Conservation (phyloP, 1,140 invertebrate genomes). For the Tetramorium alpestre region DNA sequence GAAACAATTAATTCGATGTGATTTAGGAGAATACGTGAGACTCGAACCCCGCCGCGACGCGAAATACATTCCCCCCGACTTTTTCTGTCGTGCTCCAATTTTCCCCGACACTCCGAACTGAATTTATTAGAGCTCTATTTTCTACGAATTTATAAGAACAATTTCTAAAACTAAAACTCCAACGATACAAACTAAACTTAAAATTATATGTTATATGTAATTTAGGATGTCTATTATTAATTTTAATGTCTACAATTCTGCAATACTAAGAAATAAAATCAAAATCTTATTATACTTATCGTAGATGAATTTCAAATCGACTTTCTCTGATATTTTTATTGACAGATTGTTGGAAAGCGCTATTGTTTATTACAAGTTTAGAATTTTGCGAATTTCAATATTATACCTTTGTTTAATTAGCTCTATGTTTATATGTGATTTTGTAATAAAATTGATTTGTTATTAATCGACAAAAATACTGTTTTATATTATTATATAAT, state of each 20-base stretch:
- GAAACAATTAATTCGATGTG: not conserved
- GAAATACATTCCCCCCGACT: not conserved
- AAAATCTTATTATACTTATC: not conserved
- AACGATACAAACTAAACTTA: not conserved
- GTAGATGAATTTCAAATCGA: not conserved
- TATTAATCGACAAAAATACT: not conserved
- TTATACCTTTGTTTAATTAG: too few relatives aligned
- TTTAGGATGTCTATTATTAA: not conserved
- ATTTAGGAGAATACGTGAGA: not conserved
- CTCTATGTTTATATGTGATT: not conserved
- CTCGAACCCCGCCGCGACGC: not conserved
- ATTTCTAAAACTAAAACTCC: not conserved
- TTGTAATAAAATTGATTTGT: not conserved
- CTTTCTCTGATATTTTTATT: not conserved
- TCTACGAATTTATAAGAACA: too few relatives aligned
- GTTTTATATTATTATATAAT: not conserved
- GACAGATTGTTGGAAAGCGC: not conserved
- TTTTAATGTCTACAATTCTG: not conserved
- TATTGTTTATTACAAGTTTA: not conserved
- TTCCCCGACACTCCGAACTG: not conserved
- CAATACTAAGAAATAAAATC: not conserved
- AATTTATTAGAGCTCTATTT: not conserved
- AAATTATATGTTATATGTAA: not conserved
- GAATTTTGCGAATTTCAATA: not conserved
- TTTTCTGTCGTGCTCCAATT: not conserved